phyloP scores from a whole-genome alignment of 1,140 invertebrate species.

The Cotesia vestalis region DNA sequence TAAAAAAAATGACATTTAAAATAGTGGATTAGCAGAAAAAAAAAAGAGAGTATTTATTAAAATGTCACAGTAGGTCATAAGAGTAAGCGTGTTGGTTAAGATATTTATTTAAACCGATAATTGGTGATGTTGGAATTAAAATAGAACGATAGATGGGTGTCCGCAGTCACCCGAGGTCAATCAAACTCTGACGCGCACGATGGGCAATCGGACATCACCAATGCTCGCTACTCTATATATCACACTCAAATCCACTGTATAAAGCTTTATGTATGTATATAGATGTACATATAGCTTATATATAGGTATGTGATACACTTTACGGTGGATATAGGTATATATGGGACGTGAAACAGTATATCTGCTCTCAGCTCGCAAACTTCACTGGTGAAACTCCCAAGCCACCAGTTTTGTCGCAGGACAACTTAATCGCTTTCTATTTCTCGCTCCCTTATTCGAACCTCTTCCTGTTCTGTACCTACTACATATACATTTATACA shows the following conservation, averaged over 20 bases:
- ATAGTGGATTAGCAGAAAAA: background rate
- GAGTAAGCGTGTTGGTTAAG: slow-evolving; percentile 32
- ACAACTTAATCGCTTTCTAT: slow-evolving; percentile 20
- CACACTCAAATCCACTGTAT: background rate
- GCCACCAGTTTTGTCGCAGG: slow-evolving; percentile 30
- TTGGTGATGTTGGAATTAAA: slow-evolving; percentile 34
- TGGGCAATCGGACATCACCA: slow-evolving; percentile 26
- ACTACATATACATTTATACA: too few relatives aligned
- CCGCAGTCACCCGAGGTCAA: slow-evolving; percentile 33
- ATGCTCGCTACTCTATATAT: slow-evolving; percentile 8
- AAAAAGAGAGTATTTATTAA: background rate
- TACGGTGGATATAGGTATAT: too few relatives aligned
- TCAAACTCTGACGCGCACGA: slow-evolving; percentile 30
- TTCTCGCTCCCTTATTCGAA: slow-evolving; percentile 9
- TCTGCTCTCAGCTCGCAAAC: background rate
- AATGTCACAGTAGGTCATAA: slow-evolving; percentile 16
- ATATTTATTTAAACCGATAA: slow-evolving; percentile 36
- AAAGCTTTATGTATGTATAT: background rate
- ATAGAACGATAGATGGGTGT: slow-evolving; percentile 33
- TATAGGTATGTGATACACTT: too few relatives aligned
- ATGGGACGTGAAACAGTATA: background rate
- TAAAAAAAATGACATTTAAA: too few relatives aligned
- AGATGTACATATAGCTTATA: too few relatives aligned
- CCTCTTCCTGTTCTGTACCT: background rate
- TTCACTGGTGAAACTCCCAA: slow-evolving; percentile 1